These are phyloP conservation scores for Theocolax elegans DNA, from an alignment of 1,140 invertebrate genomes.

Conservation along the genomic window DNA sequence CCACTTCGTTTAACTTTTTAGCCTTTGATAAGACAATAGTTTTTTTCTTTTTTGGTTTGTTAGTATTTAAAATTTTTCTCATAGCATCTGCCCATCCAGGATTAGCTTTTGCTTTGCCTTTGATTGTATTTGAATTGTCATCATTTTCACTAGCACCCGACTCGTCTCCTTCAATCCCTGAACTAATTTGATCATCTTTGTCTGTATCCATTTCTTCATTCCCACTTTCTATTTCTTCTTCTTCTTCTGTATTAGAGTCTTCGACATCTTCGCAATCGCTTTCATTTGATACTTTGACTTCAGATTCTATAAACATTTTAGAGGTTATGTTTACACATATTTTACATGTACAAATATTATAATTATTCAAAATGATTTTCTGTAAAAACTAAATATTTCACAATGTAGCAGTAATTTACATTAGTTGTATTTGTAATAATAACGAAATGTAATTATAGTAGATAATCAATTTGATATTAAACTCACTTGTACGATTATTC, in stretches of 20 bases:
- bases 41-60: constrained; percentile 80
- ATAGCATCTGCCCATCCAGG: constrained; percentile 76
- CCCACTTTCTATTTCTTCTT: constrained; percentile 24
- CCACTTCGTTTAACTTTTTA: constrained; percentile 73
- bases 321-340: constrained; percentile 23
- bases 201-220: constrained; percentile 35
- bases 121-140: constrained; percentile 10
- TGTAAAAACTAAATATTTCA: background rate
- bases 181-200: constrained; percentile 24
- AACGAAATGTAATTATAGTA: too few species aligned
- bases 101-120: constrained; percentile 53
- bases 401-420: too few species aligned
- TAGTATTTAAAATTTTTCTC: constrained; percentile 78
- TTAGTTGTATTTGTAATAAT: too few species aligned
- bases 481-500: constrained; percentile 25
- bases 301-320: constrained; percentile 1
- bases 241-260: constrained; percentile 29
- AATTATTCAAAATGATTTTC: background rate
- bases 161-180: constrained; percentile 36
- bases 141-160: background rate
- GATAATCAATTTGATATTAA: background rate
- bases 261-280: constrained; percentile 15
- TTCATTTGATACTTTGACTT: background rate
- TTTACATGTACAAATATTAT: background rate
- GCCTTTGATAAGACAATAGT: constrained; percentile 79